These are phyloP conservation scores for Brachyrhaphis roseni DNA, from an alignment of 2,797 vertebrate genomes.

Conservation along the genomic window DNA sequence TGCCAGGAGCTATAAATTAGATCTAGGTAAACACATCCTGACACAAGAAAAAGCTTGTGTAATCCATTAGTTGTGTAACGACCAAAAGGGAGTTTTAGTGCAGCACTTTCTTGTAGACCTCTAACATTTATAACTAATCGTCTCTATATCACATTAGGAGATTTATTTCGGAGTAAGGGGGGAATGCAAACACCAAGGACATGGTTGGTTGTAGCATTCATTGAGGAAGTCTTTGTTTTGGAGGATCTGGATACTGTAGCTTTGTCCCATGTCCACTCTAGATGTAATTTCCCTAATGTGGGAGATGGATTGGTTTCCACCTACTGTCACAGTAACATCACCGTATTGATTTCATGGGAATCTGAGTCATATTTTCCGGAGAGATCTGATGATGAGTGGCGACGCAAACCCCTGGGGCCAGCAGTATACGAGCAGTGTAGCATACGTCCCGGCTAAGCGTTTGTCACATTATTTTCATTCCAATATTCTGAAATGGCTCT, in stretches of 20 bases:
- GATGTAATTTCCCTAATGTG: constrained; percentile 33
- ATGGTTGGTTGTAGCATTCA: background rate
- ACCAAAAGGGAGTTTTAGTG: constrained; percentile 2
- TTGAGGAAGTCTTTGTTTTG: background rate
- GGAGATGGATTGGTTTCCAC: constrained; percentile 47
- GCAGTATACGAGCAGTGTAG: constrained; percentile 19
- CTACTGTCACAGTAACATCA: constrained; percentile 66
- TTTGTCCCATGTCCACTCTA: background rate
- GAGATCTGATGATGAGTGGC: constrained; percentile 45
- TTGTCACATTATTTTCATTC: constrained; percentile 15
- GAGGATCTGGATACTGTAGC: background rate
- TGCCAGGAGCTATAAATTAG: constrained; percentile 62
- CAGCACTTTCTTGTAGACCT: background rate
- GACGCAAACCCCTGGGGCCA: constrained; percentile 49
- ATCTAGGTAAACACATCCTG: constrained; percentile 56
- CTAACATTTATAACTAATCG: constrained; percentile 15
- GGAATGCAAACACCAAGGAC: background rate
- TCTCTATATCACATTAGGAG: background rate
- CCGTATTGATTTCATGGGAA: constrained; percentile 59
- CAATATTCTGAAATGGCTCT: constrained; percentile 16
- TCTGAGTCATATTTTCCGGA: constrained; percentile 71
- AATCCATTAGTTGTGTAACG: constrained; percentile 29
- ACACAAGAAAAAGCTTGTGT: constrained; percentile 42
- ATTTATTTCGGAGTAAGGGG: background rate
- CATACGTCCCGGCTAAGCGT: constrained; percentile 19